Base-by-base conservation (phyloP, 1,140 invertebrate genomes). In the Phocides pigmalion region DNA sequence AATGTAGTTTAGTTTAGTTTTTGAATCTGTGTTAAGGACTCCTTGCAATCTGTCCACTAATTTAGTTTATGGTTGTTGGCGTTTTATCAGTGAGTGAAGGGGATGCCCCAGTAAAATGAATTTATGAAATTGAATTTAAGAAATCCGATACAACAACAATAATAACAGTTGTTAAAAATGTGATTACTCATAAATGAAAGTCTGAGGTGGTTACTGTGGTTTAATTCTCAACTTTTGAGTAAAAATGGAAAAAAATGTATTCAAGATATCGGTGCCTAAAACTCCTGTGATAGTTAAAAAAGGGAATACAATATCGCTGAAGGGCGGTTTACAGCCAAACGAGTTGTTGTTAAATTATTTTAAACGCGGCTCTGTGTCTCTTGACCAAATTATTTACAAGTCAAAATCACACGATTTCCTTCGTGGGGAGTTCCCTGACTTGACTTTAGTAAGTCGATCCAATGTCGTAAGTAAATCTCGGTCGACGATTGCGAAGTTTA, bases 301-400 rank as follows among this genome's bases (percentile, higher is more conserved):
- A 15, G 66, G 59, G 0, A 67, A 37, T 46, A 22, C 25, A n/a
- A 17, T 71, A 59, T 42, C 67, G n/a, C 11, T 58, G 3, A 58
- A 32, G 39, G 59, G 35, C 42, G 64, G 49, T 32, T 49, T 35
- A 6, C 1, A 11, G 25, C 54, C 32, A 19, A 59, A 15, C 0
- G 64, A 42, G 35, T 58, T 37, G 8, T 59, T 72, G 20, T 16
- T 69, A 4, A 61, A 58, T 28, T 63, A 44, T 37, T 25, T 66
- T 5, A 61, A 42, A n/a, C 8, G 25, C 11, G n/a, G 25, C n/a
- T 3, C 37, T 12, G 14, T 70, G 9, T 14, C 44, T 42, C 78
- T 75, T 39, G 81, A 87, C n/a, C 79, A 87, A 51, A 12, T 85
- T 17, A 74, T 89, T 14, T 90, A 81, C 46, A 70, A 73, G 17